Evolutionary conservation across 2,888 invertebrate species (phyloP).

Genomic region (Cetonia aurata): DNA sequence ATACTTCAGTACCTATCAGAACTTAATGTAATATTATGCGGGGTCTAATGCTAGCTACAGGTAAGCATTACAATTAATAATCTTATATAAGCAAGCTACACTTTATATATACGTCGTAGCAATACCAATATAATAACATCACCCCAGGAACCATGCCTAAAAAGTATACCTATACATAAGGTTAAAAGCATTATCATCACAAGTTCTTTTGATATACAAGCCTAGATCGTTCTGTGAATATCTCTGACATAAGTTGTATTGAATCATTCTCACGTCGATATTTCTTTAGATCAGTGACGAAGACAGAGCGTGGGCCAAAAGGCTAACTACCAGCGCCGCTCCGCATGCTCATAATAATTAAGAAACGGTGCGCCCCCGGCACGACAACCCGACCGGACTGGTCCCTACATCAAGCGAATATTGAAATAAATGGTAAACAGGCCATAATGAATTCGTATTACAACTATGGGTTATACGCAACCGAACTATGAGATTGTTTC

Average conservation of each 20-base stretch:
- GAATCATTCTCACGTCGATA: constrained; percentile 30
- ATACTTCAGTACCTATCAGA: background rate
- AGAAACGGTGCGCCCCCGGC: constrained; percentile 52
- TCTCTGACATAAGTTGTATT: constrained; percentile 27
- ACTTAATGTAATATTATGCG: background rate
- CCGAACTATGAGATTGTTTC: constrained; percentile 8
- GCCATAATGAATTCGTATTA: constrained; percentile 56
- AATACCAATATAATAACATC: constrained; percentile 24
- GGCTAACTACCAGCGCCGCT: constrained; percentile 52
- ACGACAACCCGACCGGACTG: constrained; percentile 43
- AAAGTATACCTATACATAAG: constrained; percentile 5
- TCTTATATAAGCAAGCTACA: constrained; percentile 22
- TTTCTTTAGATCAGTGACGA: constrained; percentile 38
- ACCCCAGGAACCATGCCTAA: constrained; percentile 8
- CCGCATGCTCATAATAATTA: constrained; percentile 56
- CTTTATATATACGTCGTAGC: constrained; percentile 12
- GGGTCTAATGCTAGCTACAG: constrained; percentile 2
- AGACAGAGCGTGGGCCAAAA: constrained; percentile 48
- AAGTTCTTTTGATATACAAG: constrained; percentile 10
- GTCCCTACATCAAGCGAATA: constrained; percentile 54
- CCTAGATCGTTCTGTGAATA: constrained; percentile 23
- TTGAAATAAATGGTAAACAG: constrained; percentile 59
- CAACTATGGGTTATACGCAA: constrained; percentile 49
- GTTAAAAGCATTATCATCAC: constrained; percentile 19
- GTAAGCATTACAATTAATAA: constrained; percentile 31